Evolutionary conservation across 2,797 vertebrate genomes (phyloP), one percentile per base, ranked within the genome.

Genomic region (Pipistrellus pygmaeus): DNA sequence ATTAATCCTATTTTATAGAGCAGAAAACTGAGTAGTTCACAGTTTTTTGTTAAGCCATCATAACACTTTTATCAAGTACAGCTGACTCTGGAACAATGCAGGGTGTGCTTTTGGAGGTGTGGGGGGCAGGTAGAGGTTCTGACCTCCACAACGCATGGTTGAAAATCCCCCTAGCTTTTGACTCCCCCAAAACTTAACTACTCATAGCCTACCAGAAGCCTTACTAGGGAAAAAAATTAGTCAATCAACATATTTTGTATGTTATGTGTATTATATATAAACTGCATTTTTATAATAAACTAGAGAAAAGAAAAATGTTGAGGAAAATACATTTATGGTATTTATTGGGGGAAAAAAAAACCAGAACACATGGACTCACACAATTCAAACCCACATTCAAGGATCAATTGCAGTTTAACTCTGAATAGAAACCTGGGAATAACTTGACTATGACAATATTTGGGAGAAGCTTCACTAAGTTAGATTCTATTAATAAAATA

Each of bases 1-100:
- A 12, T 75, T 90, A 92, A 88, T 85, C 82, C 57, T 83, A 86
- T 81, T 95, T 94, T 85, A 83, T 32, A 92, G 14, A 85, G 46
- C 32, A 88, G 53, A 95, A 96, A 90, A 77, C 7, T 81, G 25
- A 91, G 60, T 32, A 92, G 93, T 64, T 78, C 30, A 20, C 82
- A 68, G 2, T 85, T 38, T 82, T 85, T 86, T 87, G 35, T 86
- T 69, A 81, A 64, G 53, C 23, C 13, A 85, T 60, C 32, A 8
- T 41, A 25, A 87, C 21, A 93, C 81, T 92, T 88, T 78, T 68
- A 89, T 82, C 25, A 90, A 57, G 35, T 27, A 82, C 27, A 32
- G 41, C 18, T 64, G 60, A 51, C 20, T 62, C 60, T 83, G 48
- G 12, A 83, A 48, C 44, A 81, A 66, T 23, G 41, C 18, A 48